Base-by-base conservation (phyloP, 2,888 invertebrate species). In the Eucriotettix oculatus region DNA sequence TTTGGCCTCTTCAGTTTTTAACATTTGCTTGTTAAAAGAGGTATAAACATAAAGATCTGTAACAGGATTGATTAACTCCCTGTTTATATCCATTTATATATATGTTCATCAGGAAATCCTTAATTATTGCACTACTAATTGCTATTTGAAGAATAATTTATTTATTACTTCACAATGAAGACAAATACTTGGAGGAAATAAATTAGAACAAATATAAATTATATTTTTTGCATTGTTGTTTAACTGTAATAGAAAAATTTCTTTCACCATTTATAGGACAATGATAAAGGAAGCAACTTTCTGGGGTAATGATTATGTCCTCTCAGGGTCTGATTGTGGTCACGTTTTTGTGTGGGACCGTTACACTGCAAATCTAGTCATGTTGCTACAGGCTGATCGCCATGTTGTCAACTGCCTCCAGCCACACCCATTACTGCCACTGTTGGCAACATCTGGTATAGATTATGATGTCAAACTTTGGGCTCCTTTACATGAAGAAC, bases 291-390 rank as follows among this genome's bases (percentile, higher is more conserved):
- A 90, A 71, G 86, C 89, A 7, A 83, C 84, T 61, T 91, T 90
- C 73, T 91, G 89, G 88, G 90, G 90, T 56, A 79, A 84, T 66
- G 76, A 85, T 67, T 86, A 81, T 73, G 82, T 91, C 14, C 84
- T 90, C 82, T 88, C 88, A 29, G 91, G 91, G n/a, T 89, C 88
- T 14, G 91, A 91, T 73, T 91, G 91, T 72, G 91, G 90, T 0
- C 89, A 90, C 69, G 85, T 91, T 14, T 90, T 91, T 69, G 77
- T 87, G 44, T 91, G 90, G 91, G 81, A 89, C 59, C 78, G 86
- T 48, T 74, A 81, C 55, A 83, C 84, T 0, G 85, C 83, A 0
- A 78, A 81, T 65, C 73, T 90, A 60, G 83, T 85, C 43, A 87
- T 86, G 82, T 73, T 88, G 1, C 73, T 90, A 64, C 84, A 87